Evolutionary conservation across 2,797 vertebrate species (phyloP).

Genomic region (Ctenosaura bakeri): DNA sequence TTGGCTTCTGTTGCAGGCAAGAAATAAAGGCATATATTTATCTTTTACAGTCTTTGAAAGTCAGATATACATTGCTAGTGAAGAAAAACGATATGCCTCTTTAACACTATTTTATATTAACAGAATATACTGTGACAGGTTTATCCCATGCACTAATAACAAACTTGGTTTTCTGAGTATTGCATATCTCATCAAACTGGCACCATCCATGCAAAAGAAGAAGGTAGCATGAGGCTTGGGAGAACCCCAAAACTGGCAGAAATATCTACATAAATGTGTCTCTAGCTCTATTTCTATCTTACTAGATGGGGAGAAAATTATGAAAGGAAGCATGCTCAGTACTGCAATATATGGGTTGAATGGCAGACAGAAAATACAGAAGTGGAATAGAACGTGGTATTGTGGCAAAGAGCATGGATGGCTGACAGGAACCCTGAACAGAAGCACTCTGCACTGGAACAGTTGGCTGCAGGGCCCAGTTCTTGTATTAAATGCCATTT

Average conservation of each 20-base stretch:
- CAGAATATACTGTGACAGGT: background rate
- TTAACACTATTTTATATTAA: slow-evolving; percentile 27
- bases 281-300: no score
- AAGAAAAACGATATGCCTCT: background rate
- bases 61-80: background rate
- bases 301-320: no score
- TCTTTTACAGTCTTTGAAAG: background rate
- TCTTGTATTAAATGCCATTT: background rate
- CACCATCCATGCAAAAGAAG: background rate
- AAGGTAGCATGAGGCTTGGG: background rate
- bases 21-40: background rate
- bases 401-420: background rate
- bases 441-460: no score
- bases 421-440: background rate
- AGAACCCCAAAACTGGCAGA: background rate
- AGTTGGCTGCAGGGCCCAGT: background rate
- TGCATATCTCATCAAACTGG: no score
- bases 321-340: background rate
- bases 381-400: no score
- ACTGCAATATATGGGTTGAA: background rate
- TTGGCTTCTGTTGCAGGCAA: slow-evolving; percentile 53
- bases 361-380: background rate
- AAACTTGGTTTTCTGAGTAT: background rate
- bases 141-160: background rate
- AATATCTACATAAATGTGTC: background rate